These are phyloP conservation scores for Lysandra bellargus DNA, from an alignment of 2,888 invertebrate species.

Conservation along the genomic window DNA sequence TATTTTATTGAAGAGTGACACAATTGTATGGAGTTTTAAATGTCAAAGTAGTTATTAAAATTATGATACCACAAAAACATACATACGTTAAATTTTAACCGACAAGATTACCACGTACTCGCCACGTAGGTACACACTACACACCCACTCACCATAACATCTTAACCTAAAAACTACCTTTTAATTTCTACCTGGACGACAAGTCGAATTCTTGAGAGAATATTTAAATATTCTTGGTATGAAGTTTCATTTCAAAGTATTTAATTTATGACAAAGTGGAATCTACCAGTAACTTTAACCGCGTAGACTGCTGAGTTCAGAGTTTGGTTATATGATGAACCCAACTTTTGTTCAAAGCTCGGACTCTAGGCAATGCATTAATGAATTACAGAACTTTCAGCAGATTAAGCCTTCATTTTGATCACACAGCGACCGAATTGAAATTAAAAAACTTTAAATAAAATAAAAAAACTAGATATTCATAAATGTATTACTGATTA, in stretches of 20 bases:
- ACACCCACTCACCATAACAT: neutral
- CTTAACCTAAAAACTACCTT: neutral
- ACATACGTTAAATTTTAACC: neutral
- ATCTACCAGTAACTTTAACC: neutral
- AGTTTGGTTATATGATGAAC: neutral
- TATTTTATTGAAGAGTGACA: neutral
- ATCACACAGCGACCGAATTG: neutral
- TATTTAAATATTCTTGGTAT: neutral
- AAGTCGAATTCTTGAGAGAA: neutral
- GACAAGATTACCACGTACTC: neutral
- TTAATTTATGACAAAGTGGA: neutral
- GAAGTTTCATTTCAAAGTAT: neutral
- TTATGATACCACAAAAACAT: neutral
- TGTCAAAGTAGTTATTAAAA: neutral
- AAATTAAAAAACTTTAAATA: no score
- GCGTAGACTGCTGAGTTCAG: neutral
- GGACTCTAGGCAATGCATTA: constrained; percentile 5
- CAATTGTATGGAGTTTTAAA: neutral
- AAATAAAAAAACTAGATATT: no score
- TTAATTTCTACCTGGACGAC: neutral
- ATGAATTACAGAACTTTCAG: constrained; percentile 13
- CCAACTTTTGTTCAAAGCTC: constrained; percentile 12
- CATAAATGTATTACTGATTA: no score
- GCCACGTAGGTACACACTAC: neutral
- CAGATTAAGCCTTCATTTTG: neutral